Evolutionary conservation across 2,888 invertebrate genomes (phyloP), one percentile per base, ranked within the genome.

Genomic region (Thera britannica): DNA sequence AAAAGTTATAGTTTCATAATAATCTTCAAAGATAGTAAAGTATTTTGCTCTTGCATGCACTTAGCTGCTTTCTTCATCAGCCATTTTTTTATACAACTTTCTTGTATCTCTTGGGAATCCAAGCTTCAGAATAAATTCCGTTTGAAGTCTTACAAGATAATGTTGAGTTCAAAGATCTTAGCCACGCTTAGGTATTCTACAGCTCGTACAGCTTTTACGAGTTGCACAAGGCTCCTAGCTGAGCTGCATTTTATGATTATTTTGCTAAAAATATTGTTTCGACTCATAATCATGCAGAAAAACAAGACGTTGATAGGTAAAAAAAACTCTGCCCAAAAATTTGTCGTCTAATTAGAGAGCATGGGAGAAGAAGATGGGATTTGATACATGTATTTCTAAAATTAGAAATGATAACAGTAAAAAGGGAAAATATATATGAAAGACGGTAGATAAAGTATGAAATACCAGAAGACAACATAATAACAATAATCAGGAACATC

Each of bases 161-260:
- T 34, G 55, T 55, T 34, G 55, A 38, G 54, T 65, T 55, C 52
- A 59, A 58, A 52, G 52, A 56, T 58, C 58, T 52, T 44, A 46
- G 44, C 35, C 58, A 55, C 65, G 59, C 48, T 59, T 57, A 63
- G 55, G 65, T 55, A 59, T 65, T 65, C 64, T 44, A 44, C 35
- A 55, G 41, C 48, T 60, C 59, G 59, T 59, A 65, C 59, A 65
- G 60, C 48, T 60, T 65, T 65, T 65, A 65, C 65, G 65, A 65
- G 59, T 60, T 55, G 59, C 55, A 49, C 57, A 58, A 38, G 51
- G 38, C 41, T 36, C 55, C 12, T 12, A 62, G 62, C 65, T 49
- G 57, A 55, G 54, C 54, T 65, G 54, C 65, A 55, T 56, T 58
- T 35, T 57, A 38, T 65, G 46, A 54, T 38, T 55, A 59, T 55